A percentile compares a stretch with the other conserved stretches of the same genome.
phyloP scores from a whole-genome alignment of 2,888 invertebrate species.

The Branchinecta sandiegonensis region DNA sequence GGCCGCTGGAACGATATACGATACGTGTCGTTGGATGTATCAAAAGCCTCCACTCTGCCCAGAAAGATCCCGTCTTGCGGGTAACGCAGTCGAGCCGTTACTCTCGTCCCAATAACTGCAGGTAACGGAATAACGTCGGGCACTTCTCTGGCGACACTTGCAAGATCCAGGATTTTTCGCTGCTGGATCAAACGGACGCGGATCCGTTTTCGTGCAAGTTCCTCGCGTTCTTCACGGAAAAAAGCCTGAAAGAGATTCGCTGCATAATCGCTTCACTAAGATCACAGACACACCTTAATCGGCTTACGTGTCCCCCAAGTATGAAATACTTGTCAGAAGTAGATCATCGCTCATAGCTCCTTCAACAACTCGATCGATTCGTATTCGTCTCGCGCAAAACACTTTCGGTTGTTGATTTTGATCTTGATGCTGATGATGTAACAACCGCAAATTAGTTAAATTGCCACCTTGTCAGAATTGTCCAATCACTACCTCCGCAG shows the following conservation, averaged over 20 bases:
- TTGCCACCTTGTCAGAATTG: too few relatives aligned
- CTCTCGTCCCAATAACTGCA: constrained; percentile 85
- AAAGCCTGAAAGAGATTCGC: constrained; percentile 45
- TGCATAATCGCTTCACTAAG: too few relatives aligned
- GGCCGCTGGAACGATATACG: constrained; percentile 84
- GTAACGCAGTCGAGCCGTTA: constrained; percentile 30
- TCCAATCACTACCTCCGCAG: too few relatives aligned
- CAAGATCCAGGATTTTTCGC: constrained; percentile 58
- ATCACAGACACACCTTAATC: too few relatives aligned
- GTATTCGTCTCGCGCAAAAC: too few relatives aligned
- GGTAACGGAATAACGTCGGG: constrained; percentile 90
- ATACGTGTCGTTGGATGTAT: constrained; percentile 85
- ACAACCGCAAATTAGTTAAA: too few relatives aligned
- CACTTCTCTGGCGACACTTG: constrained; percentile 65
- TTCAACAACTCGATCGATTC: too few relatives aligned
- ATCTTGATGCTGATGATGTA: too few relatives aligned
- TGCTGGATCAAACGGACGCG: constrained; percentile 87
- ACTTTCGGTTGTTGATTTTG: too few relatives aligned
- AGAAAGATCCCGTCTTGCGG: constrained; percentile 72
- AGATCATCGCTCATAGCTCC: too few relatives aligned
- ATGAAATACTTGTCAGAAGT: too few relatives aligned
- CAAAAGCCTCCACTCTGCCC: constrained; percentile 85
- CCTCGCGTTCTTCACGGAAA: constrained; percentile 83
- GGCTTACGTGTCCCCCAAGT: too few relatives aligned
- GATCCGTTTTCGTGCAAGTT: constrained; percentile 74